Evolutionary conservation across 2,113 vertebrate genomes (phyloP), one percentile per base, ranked within the genome.

Genomic region (Lethenteron reissneri): DNA sequence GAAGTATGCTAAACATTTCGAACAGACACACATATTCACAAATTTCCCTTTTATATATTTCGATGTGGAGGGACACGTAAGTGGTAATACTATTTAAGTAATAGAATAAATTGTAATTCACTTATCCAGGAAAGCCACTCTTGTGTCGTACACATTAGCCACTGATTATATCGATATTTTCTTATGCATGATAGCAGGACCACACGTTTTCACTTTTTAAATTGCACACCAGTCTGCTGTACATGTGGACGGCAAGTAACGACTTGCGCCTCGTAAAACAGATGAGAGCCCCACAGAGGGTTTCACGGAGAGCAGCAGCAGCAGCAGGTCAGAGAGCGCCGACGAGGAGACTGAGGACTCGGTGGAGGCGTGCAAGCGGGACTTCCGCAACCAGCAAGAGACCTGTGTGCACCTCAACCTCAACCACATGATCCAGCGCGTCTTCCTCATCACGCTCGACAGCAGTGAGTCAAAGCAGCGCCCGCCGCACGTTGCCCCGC

Each of bases 381-480:
- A 90, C 0, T 99, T 97, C 80, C 88, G 88, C 58, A 95, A 91
- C 8, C 85, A 87, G 58, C 88, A 95, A 76, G 92, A 97, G 79
- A 85, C 96, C 69, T 97, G 92, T 57, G 89, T 96, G 75, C 94
- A 96, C 79, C 92, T 99, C 80, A 96, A 97, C 78, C 87, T 95
- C 84, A 99, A 97, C 81, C 94, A 99, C 85, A 99, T 99, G 92
- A 94, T 99, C 78, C 94, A 99, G 78, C 83, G 92, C 74, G 90
- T 99, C 78, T 99, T 92, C 75, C 90, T 99, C 71, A 90, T 99
- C 78, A 99, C 94, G 11, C 78, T 99, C 57, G 94, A 99, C 77
- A 99, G 95, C 83, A 94, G 94, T 99, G 77, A 91, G 92, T 81
- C 12, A 41, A 68, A 9, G 4, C n/a, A 12, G 13, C 17, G 70